Evolutionary conservation across 1,140 invertebrate genomes (phyloP), one percentile per base, ranked within the genome.

Genomic region (Probaryconus sp.): DNA sequence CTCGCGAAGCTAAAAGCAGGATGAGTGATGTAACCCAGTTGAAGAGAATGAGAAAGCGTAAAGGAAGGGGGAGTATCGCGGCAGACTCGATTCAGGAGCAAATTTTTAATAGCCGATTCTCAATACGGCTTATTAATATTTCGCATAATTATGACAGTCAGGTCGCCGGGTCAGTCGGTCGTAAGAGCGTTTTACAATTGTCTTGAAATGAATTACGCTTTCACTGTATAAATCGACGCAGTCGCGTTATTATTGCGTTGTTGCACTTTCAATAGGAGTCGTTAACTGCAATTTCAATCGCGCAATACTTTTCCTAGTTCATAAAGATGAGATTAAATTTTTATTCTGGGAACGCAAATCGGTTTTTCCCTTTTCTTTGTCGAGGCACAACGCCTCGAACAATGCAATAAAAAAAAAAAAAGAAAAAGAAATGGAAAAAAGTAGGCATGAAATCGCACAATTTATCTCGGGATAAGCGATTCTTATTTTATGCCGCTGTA

Each of bases 11-110:
- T 40, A 45, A 53, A 55, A 75, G 60, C 64, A 53, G 24, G 61
- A 76, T 60, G 61, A 63, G 56, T 65, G 73, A 76, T 45, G 63
- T 67, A 76, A 76, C 67, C 58, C 35, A 56, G 48, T 65, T 71
- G 45, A 55, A 31, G 13, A 42, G 38, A 50, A 63, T 30, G 70
- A 55, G 61, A 72, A 65, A 72, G 37, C 60, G 16, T n/a, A 33
- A 35, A 2, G 5, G 33, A 40, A 26, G 45, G n/a, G 48, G 17
- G 21, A 45, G 14, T 9, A 16, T 24, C 17, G 28, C 14, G 0
- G 18, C 6, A 18, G 28, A 37, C 30, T 45, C 14, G 14, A 43
- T 42, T 50, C 10, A 28, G 33, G 35, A 47, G 38, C 17, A 21
- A 50, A 45, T 67, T 18, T 51, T 26, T 13, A 42, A 26, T 6